phyloP scores from a whole-genome alignment of 2,113 vertebrate species.

The Corapipo altera region DNA sequence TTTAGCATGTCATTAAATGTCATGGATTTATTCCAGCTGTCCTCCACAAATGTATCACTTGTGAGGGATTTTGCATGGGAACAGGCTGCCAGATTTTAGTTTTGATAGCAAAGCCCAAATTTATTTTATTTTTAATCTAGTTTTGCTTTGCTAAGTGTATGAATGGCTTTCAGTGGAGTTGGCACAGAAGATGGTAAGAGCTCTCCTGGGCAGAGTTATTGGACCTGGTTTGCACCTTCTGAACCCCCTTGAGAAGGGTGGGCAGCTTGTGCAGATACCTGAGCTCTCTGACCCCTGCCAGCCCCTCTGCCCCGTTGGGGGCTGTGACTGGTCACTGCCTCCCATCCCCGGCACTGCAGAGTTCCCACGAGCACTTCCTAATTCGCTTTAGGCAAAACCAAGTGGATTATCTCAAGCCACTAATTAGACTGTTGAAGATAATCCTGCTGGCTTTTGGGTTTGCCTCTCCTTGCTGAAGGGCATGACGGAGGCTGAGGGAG shows the following conservation, averaged over 20 bases:
- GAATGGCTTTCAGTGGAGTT: neutral
- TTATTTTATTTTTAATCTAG: neutral
- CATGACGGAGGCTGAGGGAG: neutral
- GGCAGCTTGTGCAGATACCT: neutral
- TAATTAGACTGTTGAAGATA: neutral
- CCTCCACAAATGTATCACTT: neutral
- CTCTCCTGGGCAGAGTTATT: neutral
- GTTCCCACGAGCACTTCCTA: neutral
- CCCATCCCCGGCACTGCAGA: neutral
- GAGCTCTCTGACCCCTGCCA: neutral
- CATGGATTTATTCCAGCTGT: constrained; percentile 52
- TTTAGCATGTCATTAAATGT: constrained; percentile 29
- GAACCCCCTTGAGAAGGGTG: neutral
- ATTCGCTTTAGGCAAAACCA: neutral
- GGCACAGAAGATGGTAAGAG: neutral
- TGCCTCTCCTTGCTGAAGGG: neutral
- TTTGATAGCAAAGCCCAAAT: neutral
- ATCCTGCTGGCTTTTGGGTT: neutral
- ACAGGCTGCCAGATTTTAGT: neutral
- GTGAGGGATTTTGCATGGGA: constrained; percentile 10
- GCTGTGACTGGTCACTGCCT: neutral
- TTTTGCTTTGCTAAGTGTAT: neutral
- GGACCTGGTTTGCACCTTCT: neutral
- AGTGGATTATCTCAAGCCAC: neutral
- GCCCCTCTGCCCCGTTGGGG: neutral